These are phyloP conservation scores for Eulemur mongoz DNA, from an alignment of 2,797 vertebrate species.

Conservation along the genomic window DNA sequence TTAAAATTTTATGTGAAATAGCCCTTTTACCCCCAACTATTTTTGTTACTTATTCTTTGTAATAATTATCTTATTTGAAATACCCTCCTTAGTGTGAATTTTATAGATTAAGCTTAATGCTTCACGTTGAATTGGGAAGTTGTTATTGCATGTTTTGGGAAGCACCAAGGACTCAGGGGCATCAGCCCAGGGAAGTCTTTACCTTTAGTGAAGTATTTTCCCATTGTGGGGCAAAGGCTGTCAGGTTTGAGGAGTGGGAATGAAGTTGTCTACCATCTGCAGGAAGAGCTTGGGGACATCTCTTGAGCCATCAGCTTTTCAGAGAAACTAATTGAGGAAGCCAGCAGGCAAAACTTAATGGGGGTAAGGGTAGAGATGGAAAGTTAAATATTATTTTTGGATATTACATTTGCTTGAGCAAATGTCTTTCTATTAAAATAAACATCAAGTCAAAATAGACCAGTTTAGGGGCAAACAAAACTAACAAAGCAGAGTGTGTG, in stretches of 20 bases:
- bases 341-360: not conserved
- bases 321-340: not conserved
- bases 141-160: not conserved
- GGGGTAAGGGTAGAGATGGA: not conserved
- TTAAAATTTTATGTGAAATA: not conserved
- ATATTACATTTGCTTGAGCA: not conserved
- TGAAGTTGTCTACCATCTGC: not conserved
- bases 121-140: not conserved
- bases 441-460: not conserved
- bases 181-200: not conserved
- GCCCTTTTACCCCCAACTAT: not conserved
- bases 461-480: too few relatives aligned
- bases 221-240: not conserved
- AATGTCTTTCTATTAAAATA: not conserved
- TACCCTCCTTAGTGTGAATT: not conserved
- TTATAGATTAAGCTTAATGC: not conserved
- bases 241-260: not conserved
- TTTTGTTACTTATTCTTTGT: not conserved
- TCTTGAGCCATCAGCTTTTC: not conserved
- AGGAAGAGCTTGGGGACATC: not conserved
- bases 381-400: not conserved
- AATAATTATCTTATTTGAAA: constrained; percentile 17
- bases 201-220: not conserved
- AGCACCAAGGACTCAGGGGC: not conserved
- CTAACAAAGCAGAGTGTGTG: not conserved